phyloP scores from a whole-genome alignment of 2,888 invertebrate species.

The Amblyjoppa fuscipennis region DNA sequence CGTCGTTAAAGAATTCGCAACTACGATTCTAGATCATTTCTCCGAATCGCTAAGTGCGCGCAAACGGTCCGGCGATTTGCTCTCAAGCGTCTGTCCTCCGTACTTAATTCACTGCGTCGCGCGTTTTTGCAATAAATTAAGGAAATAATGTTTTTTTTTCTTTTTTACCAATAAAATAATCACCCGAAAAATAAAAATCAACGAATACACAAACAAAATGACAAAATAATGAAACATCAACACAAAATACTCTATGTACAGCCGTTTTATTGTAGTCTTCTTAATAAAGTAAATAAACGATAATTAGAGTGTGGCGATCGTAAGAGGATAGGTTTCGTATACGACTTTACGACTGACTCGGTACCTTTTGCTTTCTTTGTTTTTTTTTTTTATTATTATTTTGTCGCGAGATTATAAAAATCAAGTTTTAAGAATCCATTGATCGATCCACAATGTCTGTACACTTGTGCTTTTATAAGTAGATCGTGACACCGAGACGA shows the following conservation, averaged over 20 bases:
- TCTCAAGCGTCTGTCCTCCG: not conserved
- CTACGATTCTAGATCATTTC: constrained; percentile 32
- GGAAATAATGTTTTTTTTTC: not conserved
- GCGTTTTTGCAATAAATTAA: constrained; percentile 10
- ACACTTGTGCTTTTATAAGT: constrained; percentile 37
- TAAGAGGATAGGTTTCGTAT: constrained; percentile 53
- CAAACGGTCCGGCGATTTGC: not conserved
- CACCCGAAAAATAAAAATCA: constrained; percentile 70
- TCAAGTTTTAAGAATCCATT: constrained; percentile 81
- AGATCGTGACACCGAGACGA: not conserved
- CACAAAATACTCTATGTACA: constrained; percentile 84
- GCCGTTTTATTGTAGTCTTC: constrained; percentile 81
- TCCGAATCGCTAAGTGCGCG: not conserved
- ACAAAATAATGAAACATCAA: constrained; percentile 80
- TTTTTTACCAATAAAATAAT: constrained; percentile 65
- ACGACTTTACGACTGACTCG: constrained; percentile 51
- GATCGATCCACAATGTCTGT: constrained; percentile 66
- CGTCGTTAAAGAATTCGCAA: constrained; percentile 19
- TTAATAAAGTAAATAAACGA: constrained; percentile 66
- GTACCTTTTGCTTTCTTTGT: constrained; percentile 39
- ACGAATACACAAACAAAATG: constrained; percentile 61
- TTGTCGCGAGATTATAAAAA: constrained; percentile 60
- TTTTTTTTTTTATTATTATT: constrained; percentile 40
- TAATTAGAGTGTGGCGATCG: constrained; percentile 56
- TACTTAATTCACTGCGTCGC: not conserved